These are phyloP conservation scores for Streptopelia turtur DNA, from an alignment of 2,797 vertebrate genomes.

Conservation along the genomic window DNA sequence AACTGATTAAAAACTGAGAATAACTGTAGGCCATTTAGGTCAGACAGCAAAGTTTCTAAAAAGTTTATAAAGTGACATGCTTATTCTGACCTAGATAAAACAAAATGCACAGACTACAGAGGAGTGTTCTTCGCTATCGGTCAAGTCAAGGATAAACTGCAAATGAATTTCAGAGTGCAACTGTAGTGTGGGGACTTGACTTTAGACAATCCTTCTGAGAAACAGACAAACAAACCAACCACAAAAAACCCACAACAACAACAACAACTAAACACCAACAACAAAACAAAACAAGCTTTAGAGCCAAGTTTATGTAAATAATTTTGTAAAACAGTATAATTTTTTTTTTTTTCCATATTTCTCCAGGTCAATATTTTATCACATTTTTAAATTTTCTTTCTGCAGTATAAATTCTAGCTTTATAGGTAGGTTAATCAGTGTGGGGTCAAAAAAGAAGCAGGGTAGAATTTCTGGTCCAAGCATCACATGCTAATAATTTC, in stretches of 20 bases:
- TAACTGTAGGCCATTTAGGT: not conserved
- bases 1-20: not conserved
- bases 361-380: not conserved
- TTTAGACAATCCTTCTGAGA: not conserved
- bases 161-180: not conserved
- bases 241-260: too few relatives aligned
- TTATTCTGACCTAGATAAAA: constrained; percentile 4
- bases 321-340: not conserved
- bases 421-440: not conserved
- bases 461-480: not conserved
- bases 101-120: not conserved
- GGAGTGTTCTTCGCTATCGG: not conserved
- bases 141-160: not conserved
- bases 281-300: too few relatives aligned
- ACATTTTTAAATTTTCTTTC: not conserved
- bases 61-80: constrained; percentile 6
- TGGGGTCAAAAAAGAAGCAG: not conserved
- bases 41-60: constrained; percentile 34
- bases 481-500: not conserved
- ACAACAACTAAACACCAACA: too few relatives aligned
- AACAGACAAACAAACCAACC: not conserved
- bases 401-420: not conserved
- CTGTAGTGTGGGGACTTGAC: not conserved
- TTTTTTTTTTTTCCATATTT: not conserved
- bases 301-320: not conserved